Percentiles rank a stretch among this genome's conserved stretches.
Conservation (phyloP, 2,113 vertebrate species). For the Perca fluviatilis region DNA sequence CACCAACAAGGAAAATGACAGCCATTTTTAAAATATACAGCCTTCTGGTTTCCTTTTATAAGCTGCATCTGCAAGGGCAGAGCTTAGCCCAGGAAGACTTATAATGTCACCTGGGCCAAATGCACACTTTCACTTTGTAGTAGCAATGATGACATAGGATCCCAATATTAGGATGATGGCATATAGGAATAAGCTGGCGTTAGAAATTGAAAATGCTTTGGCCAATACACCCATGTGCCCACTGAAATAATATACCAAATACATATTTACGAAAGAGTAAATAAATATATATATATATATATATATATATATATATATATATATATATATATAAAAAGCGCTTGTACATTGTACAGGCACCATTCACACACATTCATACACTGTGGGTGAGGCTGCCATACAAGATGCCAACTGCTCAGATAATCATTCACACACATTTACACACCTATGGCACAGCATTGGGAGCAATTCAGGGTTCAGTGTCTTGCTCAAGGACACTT, state of each 20-base stretch:
- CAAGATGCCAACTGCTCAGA: no score
- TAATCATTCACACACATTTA: no score
- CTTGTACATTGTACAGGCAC: no score
- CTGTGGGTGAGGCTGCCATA: no score
- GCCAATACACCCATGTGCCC: neutral
- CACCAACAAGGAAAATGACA: constrained; percentile 13
- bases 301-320: no score
- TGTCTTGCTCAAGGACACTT: no score
- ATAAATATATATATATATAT: no score
- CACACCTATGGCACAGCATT: no score
- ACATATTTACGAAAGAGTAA: neutral
- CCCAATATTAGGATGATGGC: constrained; percentile 35
- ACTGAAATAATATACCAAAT: constrained; percentile 2
- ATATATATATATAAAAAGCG: no score
- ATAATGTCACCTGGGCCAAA: constrained; percentile 45
- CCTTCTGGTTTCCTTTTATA: constrained; percentile 37
- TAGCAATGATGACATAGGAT: constrained; percentile 27
- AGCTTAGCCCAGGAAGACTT: constrained; percentile 55
- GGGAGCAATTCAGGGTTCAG: no score
- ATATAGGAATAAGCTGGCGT: neutral
- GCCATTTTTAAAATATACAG: constrained; percentile 26
- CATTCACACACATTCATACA: no score
- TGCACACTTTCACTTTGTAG: constrained; percentile 44
- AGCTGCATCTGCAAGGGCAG: constrained; percentile 52
- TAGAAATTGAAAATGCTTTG: neutral